A percentile compares a stretch with the other conserved stretches of the same genome.
Evolutionary conservation across 2,888 invertebrate genomes (phyloP).

Genomic region (Cremastobaeus sp.): DNA sequence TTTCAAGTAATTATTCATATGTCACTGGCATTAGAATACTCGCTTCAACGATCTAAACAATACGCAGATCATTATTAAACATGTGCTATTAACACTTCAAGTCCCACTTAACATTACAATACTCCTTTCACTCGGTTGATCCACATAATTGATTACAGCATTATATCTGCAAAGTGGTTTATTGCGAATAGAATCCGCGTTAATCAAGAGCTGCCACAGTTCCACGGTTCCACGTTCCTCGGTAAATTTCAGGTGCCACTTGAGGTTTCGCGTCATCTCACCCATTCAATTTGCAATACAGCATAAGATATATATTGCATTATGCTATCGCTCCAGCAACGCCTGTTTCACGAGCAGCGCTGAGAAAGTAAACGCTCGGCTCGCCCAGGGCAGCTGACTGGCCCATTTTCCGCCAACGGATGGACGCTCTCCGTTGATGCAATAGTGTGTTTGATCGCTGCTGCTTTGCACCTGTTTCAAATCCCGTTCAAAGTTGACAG

Average conservation of each 20-base stretch:
- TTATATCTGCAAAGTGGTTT: slow-evolving; percentile 13
- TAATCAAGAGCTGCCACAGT: neutral
- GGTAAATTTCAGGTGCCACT: neutral
- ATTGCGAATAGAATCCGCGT: neutral
- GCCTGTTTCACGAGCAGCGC: slow-evolving; percentile 51
- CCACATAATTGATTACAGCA: slow-evolving; percentile 36
- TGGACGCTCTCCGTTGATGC: slow-evolving; percentile 44
- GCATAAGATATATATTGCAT: too few relatives aligned
- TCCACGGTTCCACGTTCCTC: neutral
- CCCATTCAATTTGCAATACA: neutral
- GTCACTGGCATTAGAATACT: too few relatives aligned
- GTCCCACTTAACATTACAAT: slow-evolving; percentile 36
- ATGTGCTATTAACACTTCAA: slow-evolving; percentile 32
- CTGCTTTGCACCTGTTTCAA: slow-evolving; percentile 48
- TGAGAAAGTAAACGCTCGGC: slow-evolving; percentile 55
- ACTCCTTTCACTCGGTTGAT: slow-evolving; percentile 39
- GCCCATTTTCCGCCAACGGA: slow-evolving; percentile 55
- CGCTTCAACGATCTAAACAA: too few relatives aligned
- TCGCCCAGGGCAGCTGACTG: slow-evolving; percentile 55
- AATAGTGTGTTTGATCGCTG: slow-evolving; percentile 40
- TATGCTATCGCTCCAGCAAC: slow-evolving; percentile 29
- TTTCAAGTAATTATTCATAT: neutral
- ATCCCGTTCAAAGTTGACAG: slow-evolving; percentile 50
- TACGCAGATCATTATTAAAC: slow-evolving; percentile 19
- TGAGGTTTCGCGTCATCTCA: neutral